phyloP scores from a whole-genome alignment of 2,797 vertebrate genomes.

The Lepus oiostolus region DNA sequence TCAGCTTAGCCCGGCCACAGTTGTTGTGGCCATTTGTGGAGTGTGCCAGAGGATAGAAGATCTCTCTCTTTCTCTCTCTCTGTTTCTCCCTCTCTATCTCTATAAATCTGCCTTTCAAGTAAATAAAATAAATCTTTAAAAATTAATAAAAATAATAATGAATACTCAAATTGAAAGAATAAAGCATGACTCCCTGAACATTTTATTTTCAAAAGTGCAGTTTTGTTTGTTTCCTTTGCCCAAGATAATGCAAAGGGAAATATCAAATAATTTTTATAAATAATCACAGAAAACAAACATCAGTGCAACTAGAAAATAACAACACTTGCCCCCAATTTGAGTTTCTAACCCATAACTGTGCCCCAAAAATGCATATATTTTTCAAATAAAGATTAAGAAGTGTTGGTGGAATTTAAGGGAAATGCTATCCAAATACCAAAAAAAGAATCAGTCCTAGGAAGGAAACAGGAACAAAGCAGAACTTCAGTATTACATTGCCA shows the following conservation, averaged over 20 bases:
- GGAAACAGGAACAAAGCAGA: neutral
- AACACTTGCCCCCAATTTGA: slow-evolving; percentile 8
- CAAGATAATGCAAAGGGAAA: slow-evolving; percentile 5
- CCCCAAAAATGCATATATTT: neutral
- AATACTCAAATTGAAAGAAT: neutral
- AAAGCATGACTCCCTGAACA: neutral
- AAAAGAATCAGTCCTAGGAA: neutral
- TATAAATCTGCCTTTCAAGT: too few relatives aligned
- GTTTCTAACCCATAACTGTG: neutral
- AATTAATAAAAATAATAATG: too few relatives aligned
- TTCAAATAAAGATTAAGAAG: slow-evolving; percentile 31
- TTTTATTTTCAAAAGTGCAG: neutral
- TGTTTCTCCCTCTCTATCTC: too few relatives aligned
- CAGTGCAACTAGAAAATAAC: slow-evolving; percentile 55
- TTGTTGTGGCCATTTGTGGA: too few relatives aligned
- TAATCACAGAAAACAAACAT: neutral
- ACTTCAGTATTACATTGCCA: slow-evolving; percentile 57
- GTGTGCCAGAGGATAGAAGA: too few relatives aligned
- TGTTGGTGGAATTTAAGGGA: neutral
- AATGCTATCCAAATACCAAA: slow-evolving; percentile 8
- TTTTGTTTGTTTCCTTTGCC: slow-evolving; percentile 19
- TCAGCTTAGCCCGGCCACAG: too few relatives aligned
- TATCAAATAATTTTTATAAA: slow-evolving; percentile 37
- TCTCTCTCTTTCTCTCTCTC: too few relatives aligned
- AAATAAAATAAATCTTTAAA: too few relatives aligned